Evolutionary conservation across 1,140 invertebrate genomes (phyloP).

Genomic region (Ylistrum balloti): DNA sequence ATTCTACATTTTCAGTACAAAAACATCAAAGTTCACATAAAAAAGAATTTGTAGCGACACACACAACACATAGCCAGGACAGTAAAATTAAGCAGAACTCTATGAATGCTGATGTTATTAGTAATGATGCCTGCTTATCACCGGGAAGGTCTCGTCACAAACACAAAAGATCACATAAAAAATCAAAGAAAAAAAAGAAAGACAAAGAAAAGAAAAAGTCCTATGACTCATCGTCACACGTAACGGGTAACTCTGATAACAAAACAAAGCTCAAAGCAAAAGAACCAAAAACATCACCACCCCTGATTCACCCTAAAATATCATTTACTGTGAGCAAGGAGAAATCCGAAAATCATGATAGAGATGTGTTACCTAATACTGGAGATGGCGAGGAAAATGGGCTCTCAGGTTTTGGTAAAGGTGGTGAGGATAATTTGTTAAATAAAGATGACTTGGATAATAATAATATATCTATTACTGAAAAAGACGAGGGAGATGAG

Average conservation of each 20-base stretch:
- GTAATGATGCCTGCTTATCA: not conserved
- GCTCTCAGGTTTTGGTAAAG: not conserved
- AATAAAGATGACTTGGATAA: not conserved
- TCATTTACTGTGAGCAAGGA: not conserved
- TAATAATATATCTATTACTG: not conserved
- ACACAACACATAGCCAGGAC: not conserved
- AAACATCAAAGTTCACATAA: not conserved
- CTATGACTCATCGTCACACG: not conserved
- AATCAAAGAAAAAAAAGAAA: slow-evolving; percentile 35
- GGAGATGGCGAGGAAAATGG: not conserved
- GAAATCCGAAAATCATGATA: not conserved
- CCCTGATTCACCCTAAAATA: not conserved
- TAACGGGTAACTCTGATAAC: not conserved
- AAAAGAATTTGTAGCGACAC: not conserved
- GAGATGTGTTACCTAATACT: not conserved
- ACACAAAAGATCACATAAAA: not conserved
- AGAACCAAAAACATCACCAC: not conserved
- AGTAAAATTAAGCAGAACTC: not conserved
- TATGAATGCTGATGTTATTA: not conserved
- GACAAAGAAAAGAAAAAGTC: not conserved
- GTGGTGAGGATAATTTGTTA: not conserved
- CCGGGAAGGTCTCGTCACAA: not conserved
- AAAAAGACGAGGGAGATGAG: not conserved
- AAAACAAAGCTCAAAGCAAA: not conserved
- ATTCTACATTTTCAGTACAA: not conserved